Conservation (phyloP, 2,888 invertebrate genomes). For the Horisme vitalbata region DNA sequence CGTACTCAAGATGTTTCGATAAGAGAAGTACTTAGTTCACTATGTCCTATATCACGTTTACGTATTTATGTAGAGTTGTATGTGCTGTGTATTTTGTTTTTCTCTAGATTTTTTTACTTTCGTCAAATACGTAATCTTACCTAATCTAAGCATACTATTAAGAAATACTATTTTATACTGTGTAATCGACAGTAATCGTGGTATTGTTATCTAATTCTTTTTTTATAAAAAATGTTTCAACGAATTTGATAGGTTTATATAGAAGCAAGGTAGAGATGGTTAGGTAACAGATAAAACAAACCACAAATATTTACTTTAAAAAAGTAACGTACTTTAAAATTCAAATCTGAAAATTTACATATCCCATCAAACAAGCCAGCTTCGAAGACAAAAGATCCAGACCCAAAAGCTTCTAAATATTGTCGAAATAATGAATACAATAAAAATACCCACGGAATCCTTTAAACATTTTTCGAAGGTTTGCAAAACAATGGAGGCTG, state of each 20-base stretch:
- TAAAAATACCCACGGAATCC: constrained; percentile 36
- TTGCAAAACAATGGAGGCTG: constrained; percentile 23
- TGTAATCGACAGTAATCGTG: too few relatives aligned
- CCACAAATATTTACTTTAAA: background rate
- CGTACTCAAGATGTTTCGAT: constrained; percentile 26
- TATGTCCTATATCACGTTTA: background rate
- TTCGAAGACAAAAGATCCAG: constrained; percentile 15
- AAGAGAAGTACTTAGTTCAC: constrained; percentile 20
- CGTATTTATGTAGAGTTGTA: background rate
- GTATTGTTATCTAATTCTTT: too few relatives aligned
- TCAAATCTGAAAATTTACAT: constrained; percentile 1
- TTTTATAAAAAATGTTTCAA: too few relatives aligned
- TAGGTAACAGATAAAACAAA: too few relatives aligned
- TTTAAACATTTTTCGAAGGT: constrained; percentile 41
- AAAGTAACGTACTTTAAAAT: constrained; percentile 1
- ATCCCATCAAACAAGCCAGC: constrained; percentile 5
- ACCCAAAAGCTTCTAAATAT: constrained; percentile 16
- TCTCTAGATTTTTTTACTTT: too few relatives aligned
- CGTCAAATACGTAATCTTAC: too few relatives aligned
- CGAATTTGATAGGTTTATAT: too few relatives aligned
- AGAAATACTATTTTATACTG: too few relatives aligned
- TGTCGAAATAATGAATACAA: constrained; percentile 13
- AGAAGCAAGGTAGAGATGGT: too few relatives aligned
- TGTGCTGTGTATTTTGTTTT: too few relatives aligned
- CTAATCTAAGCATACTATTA: too few relatives aligned